Percentiles rank a stretch among this genome's conserved stretches.
phyloP scores from a whole-genome alignment of 1,140 invertebrate genomes.

The Eriosoma lanigerum region DNA sequence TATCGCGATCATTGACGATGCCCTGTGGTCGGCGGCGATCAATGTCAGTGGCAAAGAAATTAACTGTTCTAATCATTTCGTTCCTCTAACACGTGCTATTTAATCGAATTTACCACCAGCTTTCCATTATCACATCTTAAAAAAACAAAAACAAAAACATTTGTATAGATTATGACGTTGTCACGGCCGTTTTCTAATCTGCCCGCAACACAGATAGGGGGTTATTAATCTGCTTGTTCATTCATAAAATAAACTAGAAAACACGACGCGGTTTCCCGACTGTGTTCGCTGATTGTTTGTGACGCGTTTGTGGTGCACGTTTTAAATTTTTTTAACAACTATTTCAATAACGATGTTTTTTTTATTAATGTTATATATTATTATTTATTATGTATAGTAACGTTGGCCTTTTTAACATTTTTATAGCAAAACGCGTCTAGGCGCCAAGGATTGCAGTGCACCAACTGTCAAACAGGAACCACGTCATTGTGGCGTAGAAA shows the following conservation, averaged over 20 bases:
- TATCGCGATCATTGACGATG: no score
- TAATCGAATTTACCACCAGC: neutral
- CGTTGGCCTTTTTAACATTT: no score
- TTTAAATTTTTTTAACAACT: neutral
- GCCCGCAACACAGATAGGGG: neutral
- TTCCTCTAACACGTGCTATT: neutral
- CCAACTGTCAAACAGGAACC: conserved; percentile 83
- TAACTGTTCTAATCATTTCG: neutral
- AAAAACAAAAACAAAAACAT: neutral
- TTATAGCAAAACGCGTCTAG: conserved; percentile 68
- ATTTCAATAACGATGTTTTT: no score
- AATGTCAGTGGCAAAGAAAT: neutral
- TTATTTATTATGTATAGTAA: no score
- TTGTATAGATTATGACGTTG: conserved; percentile 1
- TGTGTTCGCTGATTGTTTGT: neutral
- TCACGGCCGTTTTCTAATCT: conserved; percentile 10
- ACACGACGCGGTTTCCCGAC: neutral
- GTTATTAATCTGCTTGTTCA: conserved; percentile 29
- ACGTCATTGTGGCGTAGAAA: conserved; percentile 92
- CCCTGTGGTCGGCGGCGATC: neutral
- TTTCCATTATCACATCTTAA: conserved; percentile 8
- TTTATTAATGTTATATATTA: no score
- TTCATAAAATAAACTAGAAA: conserved; percentile 39
- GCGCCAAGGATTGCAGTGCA: conserved; percentile 80
- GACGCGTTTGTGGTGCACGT: conserved; percentile 7